These are phyloP conservation scores for Sarotherodon lohbergeri DNA, from an alignment of 2,113 vertebrate genomes.

Conservation along the genomic window DNA sequence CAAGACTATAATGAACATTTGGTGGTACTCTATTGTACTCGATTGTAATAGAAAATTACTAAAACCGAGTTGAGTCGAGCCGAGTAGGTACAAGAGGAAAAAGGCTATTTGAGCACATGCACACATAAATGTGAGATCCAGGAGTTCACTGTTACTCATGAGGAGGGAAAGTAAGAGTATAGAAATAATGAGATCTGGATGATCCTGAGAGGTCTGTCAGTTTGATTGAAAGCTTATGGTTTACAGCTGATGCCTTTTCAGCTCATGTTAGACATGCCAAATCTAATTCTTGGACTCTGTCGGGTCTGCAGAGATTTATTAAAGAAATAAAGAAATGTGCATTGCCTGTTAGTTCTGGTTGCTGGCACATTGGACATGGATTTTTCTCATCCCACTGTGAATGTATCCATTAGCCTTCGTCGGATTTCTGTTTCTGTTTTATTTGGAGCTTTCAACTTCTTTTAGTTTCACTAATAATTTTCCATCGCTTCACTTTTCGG, in stretches of 20 bases:
- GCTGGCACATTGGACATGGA: neutral
- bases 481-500: neutral
- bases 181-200: neutral
- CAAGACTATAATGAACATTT: neutral
- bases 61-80: neutral
- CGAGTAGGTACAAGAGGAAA: neutral
- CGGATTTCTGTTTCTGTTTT: neutral
- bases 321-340: neutral
- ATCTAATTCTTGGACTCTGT: slow-evolving; percentile 26
- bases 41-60: neutral
- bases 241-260: slow-evolving; percentile 21
- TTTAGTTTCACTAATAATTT: neutral
- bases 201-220: neutral
- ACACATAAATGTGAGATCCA: neutral
- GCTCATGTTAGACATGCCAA: neutral
- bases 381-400: neutral
- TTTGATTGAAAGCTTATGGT: slow-evolving; percentile 12
- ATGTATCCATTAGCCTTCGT: neutral
- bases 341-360: neutral
- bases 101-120: slow-evolving; percentile 5
- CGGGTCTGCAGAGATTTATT: slow-evolving; percentile 16
- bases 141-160: slow-evolving; percentile 5
- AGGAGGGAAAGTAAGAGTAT: neutral
- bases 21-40: neutral
- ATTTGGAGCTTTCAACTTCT: neutral